Evolutionary conservation across 1,140 invertebrate genomes (phyloP).

Genomic region (Pteromalus puparum): DNA sequence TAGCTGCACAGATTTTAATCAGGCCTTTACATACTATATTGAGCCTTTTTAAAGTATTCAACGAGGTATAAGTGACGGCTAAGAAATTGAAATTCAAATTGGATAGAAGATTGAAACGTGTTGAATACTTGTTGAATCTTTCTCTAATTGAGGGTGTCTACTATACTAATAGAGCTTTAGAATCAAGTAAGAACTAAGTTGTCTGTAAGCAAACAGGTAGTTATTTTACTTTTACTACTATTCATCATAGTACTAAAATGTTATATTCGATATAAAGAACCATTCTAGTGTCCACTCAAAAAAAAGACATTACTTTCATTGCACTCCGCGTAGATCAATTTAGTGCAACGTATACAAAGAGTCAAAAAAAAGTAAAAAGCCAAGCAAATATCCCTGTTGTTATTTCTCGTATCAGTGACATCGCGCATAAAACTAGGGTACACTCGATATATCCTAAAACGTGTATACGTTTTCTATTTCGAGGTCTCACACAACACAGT

Average conservation of each 20-base stretch:
- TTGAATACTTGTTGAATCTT: not conserved
- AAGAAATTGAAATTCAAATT: not conserved
- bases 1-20: no score
- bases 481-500: not conserved
- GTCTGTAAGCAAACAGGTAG: no score
- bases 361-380: not conserved
- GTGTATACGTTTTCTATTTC: not conserved
- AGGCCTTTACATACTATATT: no score
- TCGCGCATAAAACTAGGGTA: slow-evolving; percentile 30
- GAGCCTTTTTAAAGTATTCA: not conserved
- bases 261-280: no score
- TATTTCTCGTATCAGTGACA: slow-evolving; percentile 1
- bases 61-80: not conserved
- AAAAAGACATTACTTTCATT: no score
- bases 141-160: not conserved
- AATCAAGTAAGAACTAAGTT: not conserved
- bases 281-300: no score
- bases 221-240: no score
- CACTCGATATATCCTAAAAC: slow-evolving; percentile 31
- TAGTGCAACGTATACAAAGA: not conserved
- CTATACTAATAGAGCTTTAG: not conserved
- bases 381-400: not conserved
- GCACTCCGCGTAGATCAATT: not conserved
- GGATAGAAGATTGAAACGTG: not conserved
- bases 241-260: no score